Conservation (phyloP, 2,888 invertebrate genomes). For the Rapana venosa region DNA sequence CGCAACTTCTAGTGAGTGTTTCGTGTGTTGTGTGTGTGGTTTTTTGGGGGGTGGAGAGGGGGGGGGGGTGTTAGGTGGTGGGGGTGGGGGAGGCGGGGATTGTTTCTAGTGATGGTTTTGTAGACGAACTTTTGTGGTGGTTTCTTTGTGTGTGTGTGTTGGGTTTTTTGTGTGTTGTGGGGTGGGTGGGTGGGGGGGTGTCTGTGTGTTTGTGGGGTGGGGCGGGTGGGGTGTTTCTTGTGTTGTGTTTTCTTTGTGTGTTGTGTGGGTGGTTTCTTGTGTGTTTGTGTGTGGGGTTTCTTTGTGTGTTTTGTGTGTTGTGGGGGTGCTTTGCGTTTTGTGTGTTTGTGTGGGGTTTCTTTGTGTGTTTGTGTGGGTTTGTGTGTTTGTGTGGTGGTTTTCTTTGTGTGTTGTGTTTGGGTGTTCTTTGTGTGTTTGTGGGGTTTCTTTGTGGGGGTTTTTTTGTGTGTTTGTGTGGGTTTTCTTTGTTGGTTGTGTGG, state of each 20-base stretch:
- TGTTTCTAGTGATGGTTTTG: no score
- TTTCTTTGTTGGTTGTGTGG: neutral
- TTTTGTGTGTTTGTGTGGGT: neutral
- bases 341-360: neutral
- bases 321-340: neutral
- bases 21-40: neutral
- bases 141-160: no score
- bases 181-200: no score
- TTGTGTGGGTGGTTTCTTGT: neutral
- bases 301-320: neutral
- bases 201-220: neutral
- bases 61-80: no score
- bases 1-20: constrained; percentile 76
- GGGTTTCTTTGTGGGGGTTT: neutral
- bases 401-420: neutral
- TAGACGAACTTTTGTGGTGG: no score
- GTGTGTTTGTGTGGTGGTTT: neutral
- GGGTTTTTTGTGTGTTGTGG: neutral
- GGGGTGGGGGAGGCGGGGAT: no score
- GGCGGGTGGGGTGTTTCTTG: no score
- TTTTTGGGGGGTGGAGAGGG: neutral
- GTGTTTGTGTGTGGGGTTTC: neutral
- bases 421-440: neutral
- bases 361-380: neutral
- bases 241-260: no score